Percentiles rank a stretch among this genome's conserved stretches.
These are phyloP conservation scores for Pseudopleuronectes americanus DNA, from an alignment of 2,797 vertebrate species.

Conservation along the genomic window DNA sequence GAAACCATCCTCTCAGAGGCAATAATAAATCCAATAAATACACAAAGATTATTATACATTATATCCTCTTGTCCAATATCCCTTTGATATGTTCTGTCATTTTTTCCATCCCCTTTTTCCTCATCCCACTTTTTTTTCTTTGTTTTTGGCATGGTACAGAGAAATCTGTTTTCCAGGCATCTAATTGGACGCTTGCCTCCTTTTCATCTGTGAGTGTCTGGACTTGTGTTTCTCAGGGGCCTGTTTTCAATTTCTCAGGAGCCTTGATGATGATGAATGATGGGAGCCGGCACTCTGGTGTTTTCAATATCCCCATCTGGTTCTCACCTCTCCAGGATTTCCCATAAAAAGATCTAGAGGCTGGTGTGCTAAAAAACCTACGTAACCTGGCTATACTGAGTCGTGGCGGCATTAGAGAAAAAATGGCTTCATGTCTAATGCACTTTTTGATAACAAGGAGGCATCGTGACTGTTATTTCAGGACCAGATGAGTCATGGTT, in stretches of 20 bases:
- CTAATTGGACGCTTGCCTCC: slow-evolving; percentile 79
- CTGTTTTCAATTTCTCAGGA: slow-evolving; percentile 84
- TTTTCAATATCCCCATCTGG: slow-evolving; percentile 83
- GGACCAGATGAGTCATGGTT: slow-evolving; percentile 36
- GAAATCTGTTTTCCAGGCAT: slow-evolving; percentile 82
- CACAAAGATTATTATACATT: slow-evolving; percentile 29
- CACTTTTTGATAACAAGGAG: slow-evolving; percentile 31
- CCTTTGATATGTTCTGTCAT: slow-evolving; percentile 70
- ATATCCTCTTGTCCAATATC: slow-evolving; percentile 39
- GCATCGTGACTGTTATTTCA: slow-evolving; percentile 20
- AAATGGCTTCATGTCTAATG: slow-evolving; percentile 6
- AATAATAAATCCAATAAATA: slow-evolving; percentile 49
- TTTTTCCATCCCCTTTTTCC: slow-evolving; percentile 69
- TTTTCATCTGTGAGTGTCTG: slow-evolving; percentile 83
- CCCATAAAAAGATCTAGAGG: slow-evolving; percentile 72
- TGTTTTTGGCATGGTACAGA: slow-evolving; percentile 62
- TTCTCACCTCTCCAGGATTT: slow-evolving; percentile 83
- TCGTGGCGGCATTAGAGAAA: slow-evolving; percentile 9
- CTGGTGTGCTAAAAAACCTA: slow-evolving; percentile 48
- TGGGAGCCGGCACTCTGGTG: slow-evolving; percentile 74
- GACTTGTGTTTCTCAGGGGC: slow-evolving; percentile 75
- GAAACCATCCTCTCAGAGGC: slow-evolving; percentile 18
- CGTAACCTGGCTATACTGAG: slow-evolving; percentile 37
- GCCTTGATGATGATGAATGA: slow-evolving; percentile 84
- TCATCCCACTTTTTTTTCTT: slow-evolving; percentile 41